Conservation (phyloP, 2,888 invertebrate genomes). For the Nomada hirtipes region DNA sequence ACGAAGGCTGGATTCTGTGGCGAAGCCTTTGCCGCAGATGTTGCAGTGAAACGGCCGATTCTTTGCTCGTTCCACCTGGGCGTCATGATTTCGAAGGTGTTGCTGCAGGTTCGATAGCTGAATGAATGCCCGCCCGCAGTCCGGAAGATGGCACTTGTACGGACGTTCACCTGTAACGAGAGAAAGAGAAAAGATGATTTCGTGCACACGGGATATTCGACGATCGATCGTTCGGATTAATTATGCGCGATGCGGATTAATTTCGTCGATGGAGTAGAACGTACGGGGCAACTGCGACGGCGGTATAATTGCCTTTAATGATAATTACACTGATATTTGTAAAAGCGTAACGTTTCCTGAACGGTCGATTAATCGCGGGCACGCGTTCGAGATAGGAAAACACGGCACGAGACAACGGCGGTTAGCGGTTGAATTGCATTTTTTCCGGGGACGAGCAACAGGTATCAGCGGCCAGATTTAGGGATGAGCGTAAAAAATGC, state of each 20-base stretch:
- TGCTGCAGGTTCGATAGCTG: slow-evolving; percentile 98
- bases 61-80: slow-evolving; percentile 97
- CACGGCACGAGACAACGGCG: slow-evolving; percentile 38
- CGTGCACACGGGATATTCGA: background rate
- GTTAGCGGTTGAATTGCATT: slow-evolving; percentile 42
- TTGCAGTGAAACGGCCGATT: slow-evolving; percentile 98
- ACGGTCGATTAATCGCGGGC: slow-evolving; percentile 21
- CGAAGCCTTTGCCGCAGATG: slow-evolving; percentile 98
- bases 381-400: slow-evolving; percentile 9
- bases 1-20: slow-evolving; percentile 97
- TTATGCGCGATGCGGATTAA: background rate
- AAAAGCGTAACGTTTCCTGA: slow-evolving; percentile 15
- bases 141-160: slow-evolving; percentile 98
- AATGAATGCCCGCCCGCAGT: slow-evolving; percentile 98
- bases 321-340: background rate
- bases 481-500: slow-evolving; percentile 63
- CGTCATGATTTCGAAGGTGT: slow-evolving; percentile 97
- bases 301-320: background rate
- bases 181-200: slow-evolving; percentile 69
- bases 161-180: slow-evolving; percentile 94
- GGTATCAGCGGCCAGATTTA: slow-evolving; percentile 67
- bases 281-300: background rate
- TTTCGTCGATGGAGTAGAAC: background rate
- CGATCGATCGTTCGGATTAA: background rate
- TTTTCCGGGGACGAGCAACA: slow-evolving; percentile 63